Evolutionary conservation across 1,140 invertebrate genomes (phyloP).

Genomic region (Platorchestia sp.): DNA sequence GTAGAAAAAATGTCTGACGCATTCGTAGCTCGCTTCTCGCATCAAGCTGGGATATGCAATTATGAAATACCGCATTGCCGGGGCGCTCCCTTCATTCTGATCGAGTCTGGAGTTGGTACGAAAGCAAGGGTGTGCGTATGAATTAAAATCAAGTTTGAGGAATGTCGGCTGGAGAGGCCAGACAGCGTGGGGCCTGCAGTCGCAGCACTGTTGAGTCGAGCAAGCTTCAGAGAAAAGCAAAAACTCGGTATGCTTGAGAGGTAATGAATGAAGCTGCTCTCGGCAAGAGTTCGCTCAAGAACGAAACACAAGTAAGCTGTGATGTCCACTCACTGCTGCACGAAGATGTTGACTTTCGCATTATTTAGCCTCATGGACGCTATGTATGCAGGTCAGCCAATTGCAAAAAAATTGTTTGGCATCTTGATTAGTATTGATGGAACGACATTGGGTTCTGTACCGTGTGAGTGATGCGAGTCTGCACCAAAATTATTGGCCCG

Average conservation of each 20-base stretch:
- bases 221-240: not conserved
- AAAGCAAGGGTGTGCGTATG: not conserved
- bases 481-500: not conserved
- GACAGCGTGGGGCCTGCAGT: constrained; percentile 24
- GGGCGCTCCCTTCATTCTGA: constrained; percentile 11
- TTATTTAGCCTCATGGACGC: not conserved
- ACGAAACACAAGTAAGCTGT: not conserved
- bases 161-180: constrained; percentile 5
- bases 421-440: not conserved
- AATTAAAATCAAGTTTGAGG: not conserved
- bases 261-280: constrained; percentile 5
- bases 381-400: not conserved
- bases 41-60: not conserved
- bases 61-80: not conserved
- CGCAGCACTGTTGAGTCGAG: not conserved
- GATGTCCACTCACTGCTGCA: not conserved
- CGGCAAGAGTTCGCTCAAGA: not conserved
- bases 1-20: not conserved
- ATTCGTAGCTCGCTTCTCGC: not conserved
- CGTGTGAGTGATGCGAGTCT: not conserved
- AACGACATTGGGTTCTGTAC: not conserved
- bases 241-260: not conserved
- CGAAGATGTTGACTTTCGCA: not conserved
- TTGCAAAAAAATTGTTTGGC: not conserved
- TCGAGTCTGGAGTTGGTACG: not conserved